These are phyloP conservation scores for Porphyrio hochstetteri DNA, from an alignment of 2,113 vertebrate species.

Conservation along the genomic window DNA sequence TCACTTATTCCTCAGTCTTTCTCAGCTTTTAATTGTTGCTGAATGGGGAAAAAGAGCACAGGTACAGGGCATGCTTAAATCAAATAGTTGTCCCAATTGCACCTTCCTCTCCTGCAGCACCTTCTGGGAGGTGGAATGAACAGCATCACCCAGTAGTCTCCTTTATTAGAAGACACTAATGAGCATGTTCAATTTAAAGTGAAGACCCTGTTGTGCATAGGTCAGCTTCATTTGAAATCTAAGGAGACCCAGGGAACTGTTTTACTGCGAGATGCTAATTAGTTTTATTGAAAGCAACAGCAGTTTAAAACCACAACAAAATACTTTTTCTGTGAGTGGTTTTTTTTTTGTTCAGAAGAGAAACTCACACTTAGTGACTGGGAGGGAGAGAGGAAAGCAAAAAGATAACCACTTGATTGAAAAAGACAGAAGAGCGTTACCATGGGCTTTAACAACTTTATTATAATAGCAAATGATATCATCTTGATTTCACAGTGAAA, in stretches of 20 bases:
- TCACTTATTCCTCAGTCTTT: neutral
- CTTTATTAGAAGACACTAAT: slow-evolving; percentile 35
- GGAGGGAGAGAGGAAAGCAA: neutral
- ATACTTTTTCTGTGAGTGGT: neutral
- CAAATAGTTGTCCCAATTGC: neutral
- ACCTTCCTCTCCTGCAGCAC: neutral
- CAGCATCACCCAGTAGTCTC: neutral
- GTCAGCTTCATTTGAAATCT: slow-evolving; percentile 43
- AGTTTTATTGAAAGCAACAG: neutral
- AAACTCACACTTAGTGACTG: neutral
- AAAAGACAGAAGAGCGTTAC: slow-evolving; percentile 11
- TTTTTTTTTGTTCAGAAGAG: neutral
- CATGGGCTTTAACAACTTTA: slow-evolving; percentile 22
- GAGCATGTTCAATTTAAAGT: neutral
- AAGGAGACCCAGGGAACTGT: neutral
- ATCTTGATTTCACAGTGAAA: slow-evolving; percentile 51
- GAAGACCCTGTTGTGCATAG: slow-evolving; percentile 18
- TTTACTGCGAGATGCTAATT: slow-evolving; percentile 42
- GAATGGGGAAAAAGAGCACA: neutral
- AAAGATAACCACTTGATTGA: slow-evolving; percentile 23
- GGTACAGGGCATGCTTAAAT: neutral
- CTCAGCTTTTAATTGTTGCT: neutral
- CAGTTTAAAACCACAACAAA: neutral
- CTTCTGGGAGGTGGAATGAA: neutral
- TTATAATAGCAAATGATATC: slow-evolving; percentile 36